phyloP scores from a whole-genome alignment of 2,888 invertebrate species.

The Perithous albicinctus region DNA sequence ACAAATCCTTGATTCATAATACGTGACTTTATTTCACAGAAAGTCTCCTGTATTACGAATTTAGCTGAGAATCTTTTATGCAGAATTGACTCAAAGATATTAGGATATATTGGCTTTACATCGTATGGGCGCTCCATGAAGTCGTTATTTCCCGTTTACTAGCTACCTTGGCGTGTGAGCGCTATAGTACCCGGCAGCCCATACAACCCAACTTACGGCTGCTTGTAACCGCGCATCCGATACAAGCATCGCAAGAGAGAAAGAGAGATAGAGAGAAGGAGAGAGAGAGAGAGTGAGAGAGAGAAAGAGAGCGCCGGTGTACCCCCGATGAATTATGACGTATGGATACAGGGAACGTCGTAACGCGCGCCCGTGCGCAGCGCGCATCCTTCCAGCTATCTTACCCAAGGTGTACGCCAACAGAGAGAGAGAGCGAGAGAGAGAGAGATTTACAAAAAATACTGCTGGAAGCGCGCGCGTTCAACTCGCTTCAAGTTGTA shows the following conservation, averaged over 20 bases:
- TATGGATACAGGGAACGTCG: conserved; percentile 71
- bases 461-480: conserved; percentile 56
- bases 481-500: conserved; percentile 66
- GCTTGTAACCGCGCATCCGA: conserved; percentile 42
- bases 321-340: conserved; percentile 72
- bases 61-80: neutral
- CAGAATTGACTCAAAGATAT: neutral
- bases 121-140: conserved; percentile 54
- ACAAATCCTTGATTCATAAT: too few relatives aligned
- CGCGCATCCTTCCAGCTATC: conserved; percentile 45
- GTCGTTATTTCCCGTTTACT: conserved; percentile 67
- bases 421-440: too few relatives aligned
- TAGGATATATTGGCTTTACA: neutral
- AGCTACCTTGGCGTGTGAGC: conserved; percentile 64
- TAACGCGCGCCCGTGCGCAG: conserved; percentile 67
- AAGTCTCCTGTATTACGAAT: conserved; percentile 1
- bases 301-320: conserved; percentile 31
- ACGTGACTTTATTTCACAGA: too few relatives aligned
- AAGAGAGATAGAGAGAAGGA: too few relatives aligned
- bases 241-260: conserved; percentile 39
- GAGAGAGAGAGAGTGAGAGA: too few relatives aligned
- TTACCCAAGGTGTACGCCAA: conserved; percentile 55
- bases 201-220: conserved; percentile 62
- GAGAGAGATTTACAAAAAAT: conserved; percentile 67
- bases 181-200: conserved; percentile 39